Conservation (phyloP, 2,888 invertebrate species). For the Pollenia labialis region DNA sequence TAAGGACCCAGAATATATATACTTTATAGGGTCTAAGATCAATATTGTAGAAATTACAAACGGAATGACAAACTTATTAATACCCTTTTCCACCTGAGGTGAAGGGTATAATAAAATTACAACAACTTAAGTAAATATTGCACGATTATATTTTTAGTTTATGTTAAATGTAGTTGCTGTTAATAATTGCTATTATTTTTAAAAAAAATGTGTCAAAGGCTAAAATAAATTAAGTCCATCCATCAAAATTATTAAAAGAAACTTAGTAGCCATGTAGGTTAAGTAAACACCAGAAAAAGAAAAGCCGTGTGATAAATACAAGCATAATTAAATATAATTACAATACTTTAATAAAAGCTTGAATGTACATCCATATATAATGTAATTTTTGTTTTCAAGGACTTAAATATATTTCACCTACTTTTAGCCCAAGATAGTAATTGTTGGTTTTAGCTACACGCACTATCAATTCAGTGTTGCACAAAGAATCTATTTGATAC, state of each 20-base stretch:
- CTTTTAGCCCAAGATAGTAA: constrained; percentile 16
- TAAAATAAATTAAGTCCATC: neutral
- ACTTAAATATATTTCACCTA: constrained; percentile 26
- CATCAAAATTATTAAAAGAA: neutral
- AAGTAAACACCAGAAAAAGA: neutral
- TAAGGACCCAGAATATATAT: too few species aligned
- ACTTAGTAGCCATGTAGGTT: constrained; percentile 1
- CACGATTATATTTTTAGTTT: constrained; percentile 22
- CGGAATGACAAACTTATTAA: too few species aligned
- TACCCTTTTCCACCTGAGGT: too few species aligned
- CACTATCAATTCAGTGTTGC: constrained; percentile 5
- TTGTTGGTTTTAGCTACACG: constrained; percentile 18
- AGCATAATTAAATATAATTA: constrained; percentile 63
- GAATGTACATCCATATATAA: constrained; percentile 3
- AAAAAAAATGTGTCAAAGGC: constrained; percentile 1
- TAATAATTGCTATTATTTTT: constrained; percentile 41
- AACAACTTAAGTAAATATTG: constrained; percentile 26
- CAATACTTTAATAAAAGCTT: constrained; percentile 51
- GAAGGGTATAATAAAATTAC: neutral
- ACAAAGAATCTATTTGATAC: constrained; percentile 4
- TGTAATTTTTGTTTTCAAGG: neutral
- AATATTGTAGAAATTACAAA: too few species aligned
- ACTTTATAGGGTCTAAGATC: too few species aligned
- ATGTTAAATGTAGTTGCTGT: constrained; percentile 38
- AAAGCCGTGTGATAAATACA: constrained; percentile 35